Evolutionary conservation across 64 coral and sea anemone genomes (phyloP).

Genomic region (Acropora yongei): DNA sequence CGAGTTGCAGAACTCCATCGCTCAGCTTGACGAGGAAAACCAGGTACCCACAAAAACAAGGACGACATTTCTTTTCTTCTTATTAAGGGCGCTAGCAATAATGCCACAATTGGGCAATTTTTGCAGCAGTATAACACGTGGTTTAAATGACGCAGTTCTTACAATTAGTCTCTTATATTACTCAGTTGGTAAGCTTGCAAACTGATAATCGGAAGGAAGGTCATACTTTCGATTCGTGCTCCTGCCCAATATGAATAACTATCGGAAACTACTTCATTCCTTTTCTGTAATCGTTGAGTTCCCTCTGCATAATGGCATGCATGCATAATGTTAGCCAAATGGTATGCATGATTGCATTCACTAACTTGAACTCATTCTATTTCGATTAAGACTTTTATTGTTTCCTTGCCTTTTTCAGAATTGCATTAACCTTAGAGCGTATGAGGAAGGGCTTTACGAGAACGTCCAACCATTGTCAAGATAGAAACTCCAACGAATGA

Average conservation of each 20-base stretch:
- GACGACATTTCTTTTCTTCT: no score
- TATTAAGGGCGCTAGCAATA: no score
- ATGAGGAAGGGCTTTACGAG: neutral
- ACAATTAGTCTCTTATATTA: no score
- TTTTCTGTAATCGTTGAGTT: neutral
- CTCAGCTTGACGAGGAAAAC: neutral
- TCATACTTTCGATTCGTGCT: no score
- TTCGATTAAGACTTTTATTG: neutral
- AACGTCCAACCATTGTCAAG: neutral
- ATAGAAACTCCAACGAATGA: neutral
- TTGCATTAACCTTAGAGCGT: neutral
- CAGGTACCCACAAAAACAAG: neutral
- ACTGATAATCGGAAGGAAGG: no score
- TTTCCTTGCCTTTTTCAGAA: neutral
- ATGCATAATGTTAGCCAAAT: neutral
- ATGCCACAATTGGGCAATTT: no score
- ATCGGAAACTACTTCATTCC: no score
- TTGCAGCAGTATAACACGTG: no score
- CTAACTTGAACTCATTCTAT: neutral
- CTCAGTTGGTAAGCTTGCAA: no score
- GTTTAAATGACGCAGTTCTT: no score
- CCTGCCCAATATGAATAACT: no score
- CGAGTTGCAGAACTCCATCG: neutral
- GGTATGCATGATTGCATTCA: neutral
- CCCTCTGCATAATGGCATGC: neutral